A percentile compares a stretch with the other conserved stretches of the same genome.
phyloP scores from a whole-genome alignment of 2,888 invertebrate species.

The Troides aeacus region DNA sequence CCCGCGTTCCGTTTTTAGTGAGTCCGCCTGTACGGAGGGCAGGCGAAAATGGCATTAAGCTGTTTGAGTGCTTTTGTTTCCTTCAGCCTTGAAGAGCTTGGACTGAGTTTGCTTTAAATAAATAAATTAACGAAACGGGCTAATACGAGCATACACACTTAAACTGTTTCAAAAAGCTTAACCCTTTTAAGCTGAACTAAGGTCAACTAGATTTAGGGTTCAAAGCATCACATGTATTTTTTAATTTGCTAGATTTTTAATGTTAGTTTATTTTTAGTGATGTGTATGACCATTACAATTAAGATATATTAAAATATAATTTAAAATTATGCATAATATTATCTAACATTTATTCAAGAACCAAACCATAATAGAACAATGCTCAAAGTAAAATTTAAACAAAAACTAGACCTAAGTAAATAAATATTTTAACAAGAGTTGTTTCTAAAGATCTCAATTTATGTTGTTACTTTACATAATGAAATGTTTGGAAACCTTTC shows the following conservation, averaged over 20 bases:
- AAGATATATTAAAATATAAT: background rate
- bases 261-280: too few species aligned
- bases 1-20: slow-evolving; percentile 58
- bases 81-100: slow-evolving; percentile 47
- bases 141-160: slow-evolving; percentile 21
- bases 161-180: slow-evolving; percentile 6
- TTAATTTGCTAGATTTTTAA: background rate
- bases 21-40: slow-evolving; percentile 40
- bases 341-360: background rate
- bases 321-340: background rate
- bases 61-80: slow-evolving; percentile 51
- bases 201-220: background rate
- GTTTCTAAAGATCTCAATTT: too few species aligned
- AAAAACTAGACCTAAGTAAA: background rate
- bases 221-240: background rate
- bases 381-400: background rate
- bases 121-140: slow-evolving; percentile 36
- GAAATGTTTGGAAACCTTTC: too few species aligned
- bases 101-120: slow-evolving; percentile 42
- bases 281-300: too few species aligned
- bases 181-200: background rate
- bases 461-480: too few species aligned
- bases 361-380: background rate
- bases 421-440: background rate
- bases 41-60: slow-evolving; percentile 60